A percentile compares a stretch with the other conserved stretches of the same genome.
Conservation (phyloP, 1,140 invertebrate species). For the Cataglyphis hispanica region DNA sequence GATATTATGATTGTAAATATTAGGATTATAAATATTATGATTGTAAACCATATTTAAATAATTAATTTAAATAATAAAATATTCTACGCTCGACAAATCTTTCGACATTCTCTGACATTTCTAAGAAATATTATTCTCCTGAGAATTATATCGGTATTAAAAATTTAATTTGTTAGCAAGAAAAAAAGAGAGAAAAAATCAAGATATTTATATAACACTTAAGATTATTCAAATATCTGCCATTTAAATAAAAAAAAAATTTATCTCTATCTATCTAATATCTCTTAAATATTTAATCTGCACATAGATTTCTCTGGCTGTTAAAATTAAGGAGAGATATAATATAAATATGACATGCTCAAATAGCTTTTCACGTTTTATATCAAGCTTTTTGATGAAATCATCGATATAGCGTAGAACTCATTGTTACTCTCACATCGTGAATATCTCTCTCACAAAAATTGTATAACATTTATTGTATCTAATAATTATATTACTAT, state of each 20-base stretch:
- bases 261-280: neutral
- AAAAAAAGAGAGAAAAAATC: no score
- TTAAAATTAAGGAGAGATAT: constrained; percentile 6
- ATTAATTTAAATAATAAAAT: neutral
- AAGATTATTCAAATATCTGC: neutral
- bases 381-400: neutral
- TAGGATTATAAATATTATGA: no score
- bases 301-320: neutral
- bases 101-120: neutral
- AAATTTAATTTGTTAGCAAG: neutral
- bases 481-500: neutral
- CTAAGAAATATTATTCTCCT: neutral
- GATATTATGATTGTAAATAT: no score
- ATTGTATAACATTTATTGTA: neutral
- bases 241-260: neutral
- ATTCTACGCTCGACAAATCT: neutral
- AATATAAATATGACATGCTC: neutral
- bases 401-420: neutral
- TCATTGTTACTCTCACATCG: neutral
- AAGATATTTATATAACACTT: neutral
- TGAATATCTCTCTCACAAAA: neutral
- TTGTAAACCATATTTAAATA: neutral
- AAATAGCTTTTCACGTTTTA: neutral
- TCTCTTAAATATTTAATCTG: neutral
- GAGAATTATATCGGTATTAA: neutral